These are phyloP conservation scores for Catonia carolina DNA, from an alignment of 2,888 invertebrate species.

Conservation along the genomic window DNA sequence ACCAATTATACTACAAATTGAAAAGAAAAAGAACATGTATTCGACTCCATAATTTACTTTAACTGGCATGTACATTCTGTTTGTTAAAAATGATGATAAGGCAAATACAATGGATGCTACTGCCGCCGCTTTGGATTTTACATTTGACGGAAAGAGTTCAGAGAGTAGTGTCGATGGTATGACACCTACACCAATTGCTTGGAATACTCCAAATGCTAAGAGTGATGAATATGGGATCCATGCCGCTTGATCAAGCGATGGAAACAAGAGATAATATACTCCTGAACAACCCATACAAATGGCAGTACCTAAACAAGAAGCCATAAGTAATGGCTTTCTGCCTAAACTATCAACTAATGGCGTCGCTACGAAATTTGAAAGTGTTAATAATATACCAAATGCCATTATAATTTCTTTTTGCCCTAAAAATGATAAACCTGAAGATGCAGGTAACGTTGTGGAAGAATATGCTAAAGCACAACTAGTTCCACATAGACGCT, in stretches of 20 bases:
- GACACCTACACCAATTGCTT: constrained; percentile 53
- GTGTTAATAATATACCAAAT: constrained; percentile 45
- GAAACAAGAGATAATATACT: constrained; percentile 23
- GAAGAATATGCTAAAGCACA: constrained; percentile 57
- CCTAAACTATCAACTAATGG: constrained; percentile 28
- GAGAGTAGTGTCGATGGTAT: constrained; percentile 56
- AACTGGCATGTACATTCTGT: constrained; percentile 52
- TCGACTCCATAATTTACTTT: constrained; percentile 56
- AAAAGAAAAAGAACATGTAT: constrained; percentile 55
- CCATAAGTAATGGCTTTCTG: constrained; percentile 27
- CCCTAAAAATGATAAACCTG: constrained; percentile 40
- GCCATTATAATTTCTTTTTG: constrained; percentile 38
- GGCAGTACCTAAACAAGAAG: constrained; percentile 38
- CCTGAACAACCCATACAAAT: constrained; percentile 24
- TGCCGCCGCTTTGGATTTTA: constrained; percentile 54
- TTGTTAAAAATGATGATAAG: constrained; percentile 50
- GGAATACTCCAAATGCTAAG: constrained; percentile 51
- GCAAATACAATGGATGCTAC: constrained; percentile 51
- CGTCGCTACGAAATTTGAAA: constrained; percentile 51
- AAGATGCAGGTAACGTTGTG: constrained; percentile 50
- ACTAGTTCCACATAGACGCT: constrained; percentile 57
- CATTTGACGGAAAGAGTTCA: constrained; percentile 56
- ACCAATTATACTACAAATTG: constrained; percentile 53
- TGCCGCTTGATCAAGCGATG: constrained; percentile 41
- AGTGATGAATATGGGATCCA: constrained; percentile 49